phyloP scores from a whole-genome alignment of 2,888 invertebrate genomes.

The Limnephilus rhombicus region DNA sequence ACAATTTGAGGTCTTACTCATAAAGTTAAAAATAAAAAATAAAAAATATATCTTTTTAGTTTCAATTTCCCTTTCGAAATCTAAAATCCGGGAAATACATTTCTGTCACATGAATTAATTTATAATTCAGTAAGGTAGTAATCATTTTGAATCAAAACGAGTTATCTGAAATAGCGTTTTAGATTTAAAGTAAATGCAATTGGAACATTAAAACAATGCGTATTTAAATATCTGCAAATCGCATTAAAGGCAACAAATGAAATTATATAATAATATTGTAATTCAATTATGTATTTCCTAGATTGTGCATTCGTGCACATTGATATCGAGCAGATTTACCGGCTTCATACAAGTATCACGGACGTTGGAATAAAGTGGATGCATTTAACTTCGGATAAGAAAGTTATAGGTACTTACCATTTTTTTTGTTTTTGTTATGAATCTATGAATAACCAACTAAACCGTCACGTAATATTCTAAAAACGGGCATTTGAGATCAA shows the following conservation, averaged over 20 bases:
- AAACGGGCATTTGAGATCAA: too few relatives aligned
- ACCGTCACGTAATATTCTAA: too few relatives aligned
- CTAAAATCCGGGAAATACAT: not conserved
- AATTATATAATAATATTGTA: conserved; percentile 46
- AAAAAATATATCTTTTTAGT: too few relatives aligned
- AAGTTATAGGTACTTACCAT: not conserved
- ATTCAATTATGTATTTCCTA: conserved; percentile 50
- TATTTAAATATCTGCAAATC: conserved; percentile 19
- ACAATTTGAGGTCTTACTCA: too few relatives aligned
- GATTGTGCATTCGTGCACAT: conserved; percentile 17
- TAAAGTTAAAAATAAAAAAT: too few relatives aligned
- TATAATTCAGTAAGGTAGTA: not conserved
- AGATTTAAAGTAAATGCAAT: not conserved
- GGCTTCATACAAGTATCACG: not conserved
- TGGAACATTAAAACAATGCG: not conserved
- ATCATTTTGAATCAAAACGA: not conserved
- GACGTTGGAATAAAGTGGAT: not conserved
- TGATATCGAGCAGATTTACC: conserved; percentile 43
- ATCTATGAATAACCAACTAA: too few relatives aligned
- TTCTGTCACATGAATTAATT: not conserved
- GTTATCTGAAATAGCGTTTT: not conserved
- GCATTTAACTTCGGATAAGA: not conserved
- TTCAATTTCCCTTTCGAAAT: not conserved
- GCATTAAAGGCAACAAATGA: conserved; percentile 32
- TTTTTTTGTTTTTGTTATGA: not conserved